phyloP scores from a whole-genome alignment of 2,113 vertebrate genomes.

The Paraplagusia blochii region DNA sequence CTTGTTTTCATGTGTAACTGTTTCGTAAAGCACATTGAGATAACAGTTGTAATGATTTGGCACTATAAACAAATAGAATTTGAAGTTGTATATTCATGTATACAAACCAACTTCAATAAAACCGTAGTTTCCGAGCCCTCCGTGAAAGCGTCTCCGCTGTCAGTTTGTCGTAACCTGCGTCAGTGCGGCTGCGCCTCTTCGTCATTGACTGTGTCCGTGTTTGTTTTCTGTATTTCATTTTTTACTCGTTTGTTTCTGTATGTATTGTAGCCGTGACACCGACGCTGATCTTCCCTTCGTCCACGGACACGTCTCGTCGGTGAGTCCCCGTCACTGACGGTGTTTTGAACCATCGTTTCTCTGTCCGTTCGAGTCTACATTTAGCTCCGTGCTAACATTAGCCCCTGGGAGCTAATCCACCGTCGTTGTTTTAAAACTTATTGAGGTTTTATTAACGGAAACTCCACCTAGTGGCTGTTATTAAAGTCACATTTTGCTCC shows the following conservation, averaged over 20 bases:
- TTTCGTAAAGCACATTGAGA: too few relatives aligned
- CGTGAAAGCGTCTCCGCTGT: constrained; percentile 38
- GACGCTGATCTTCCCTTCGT: background rate
- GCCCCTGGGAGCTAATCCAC: too few relatives aligned
- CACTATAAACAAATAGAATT: too few relatives aligned
- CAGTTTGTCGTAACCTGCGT: constrained; percentile 39
- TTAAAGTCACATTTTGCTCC: fast-evolving
- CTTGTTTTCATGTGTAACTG: too few relatives aligned
- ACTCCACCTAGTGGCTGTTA: fast-evolving
- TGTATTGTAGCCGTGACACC: too few relatives aligned
- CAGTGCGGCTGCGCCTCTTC: constrained; percentile 19
- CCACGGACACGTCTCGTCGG: constrained; percentile 5
- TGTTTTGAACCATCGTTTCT: background rate
- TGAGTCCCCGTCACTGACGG: constrained; percentile 32
- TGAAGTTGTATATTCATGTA: constrained; percentile 19
- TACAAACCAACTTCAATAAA: background rate
- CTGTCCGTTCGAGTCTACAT: too few relatives aligned
- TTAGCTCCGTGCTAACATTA: too few relatives aligned
- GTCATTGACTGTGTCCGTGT: background rate
- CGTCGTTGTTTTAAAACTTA: too few relatives aligned
- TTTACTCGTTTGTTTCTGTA: constrained; percentile 1
- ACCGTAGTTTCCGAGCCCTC: constrained; percentile 21
- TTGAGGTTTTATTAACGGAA: too few relatives aligned
- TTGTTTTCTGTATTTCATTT: constrained; percentile 17
- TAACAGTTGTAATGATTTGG: too few relatives aligned